phyloP scores from a whole-genome alignment of 1,140 invertebrate genomes.

The Apis laboriosa region DNA sequence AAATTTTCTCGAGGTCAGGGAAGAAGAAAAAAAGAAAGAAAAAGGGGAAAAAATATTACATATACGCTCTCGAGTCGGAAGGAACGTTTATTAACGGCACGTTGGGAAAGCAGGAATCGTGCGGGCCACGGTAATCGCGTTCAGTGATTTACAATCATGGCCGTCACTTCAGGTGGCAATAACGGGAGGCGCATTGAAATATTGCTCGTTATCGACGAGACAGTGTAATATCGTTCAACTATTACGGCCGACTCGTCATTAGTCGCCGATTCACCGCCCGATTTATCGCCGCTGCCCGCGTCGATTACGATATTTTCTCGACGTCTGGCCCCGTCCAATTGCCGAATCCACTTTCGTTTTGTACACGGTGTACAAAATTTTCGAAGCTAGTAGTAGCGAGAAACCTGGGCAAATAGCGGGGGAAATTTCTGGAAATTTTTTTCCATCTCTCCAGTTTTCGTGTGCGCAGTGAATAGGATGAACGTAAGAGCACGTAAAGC shows the following conservation, averaged over 20 bases:
- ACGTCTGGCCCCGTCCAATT: no score
- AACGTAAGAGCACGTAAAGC: background rate
- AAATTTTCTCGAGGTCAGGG: no score
- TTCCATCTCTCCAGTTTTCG: background rate
- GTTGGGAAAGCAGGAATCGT: constrained; percentile 11
- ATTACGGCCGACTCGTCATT: constrained; percentile 57
- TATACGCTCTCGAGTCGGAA: background rate
- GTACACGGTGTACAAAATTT: no score
- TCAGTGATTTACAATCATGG: constrained; percentile 28
- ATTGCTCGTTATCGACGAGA: constrained; percentile 57
- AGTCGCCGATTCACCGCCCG: constrained; percentile 35
- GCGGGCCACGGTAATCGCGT: constrained; percentile 20
- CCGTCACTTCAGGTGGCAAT: constrained; percentile 48
- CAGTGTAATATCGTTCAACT: constrained; percentile 58
- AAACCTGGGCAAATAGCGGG: background rate
- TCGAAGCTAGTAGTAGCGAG: no score
- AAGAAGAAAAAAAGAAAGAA: no score
- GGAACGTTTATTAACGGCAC: background rate
- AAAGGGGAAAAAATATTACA: no score
- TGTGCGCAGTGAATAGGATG: background rate
- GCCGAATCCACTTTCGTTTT: no score
- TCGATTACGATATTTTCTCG: constrained; percentile 53
- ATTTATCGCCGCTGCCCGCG: constrained; percentile 49
- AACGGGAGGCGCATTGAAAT: constrained; percentile 56
- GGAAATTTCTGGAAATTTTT: constrained; percentile 55